phyloP scores from a whole-genome alignment of 2,113 vertebrate genomes.

The Lepus americanus region DNA sequence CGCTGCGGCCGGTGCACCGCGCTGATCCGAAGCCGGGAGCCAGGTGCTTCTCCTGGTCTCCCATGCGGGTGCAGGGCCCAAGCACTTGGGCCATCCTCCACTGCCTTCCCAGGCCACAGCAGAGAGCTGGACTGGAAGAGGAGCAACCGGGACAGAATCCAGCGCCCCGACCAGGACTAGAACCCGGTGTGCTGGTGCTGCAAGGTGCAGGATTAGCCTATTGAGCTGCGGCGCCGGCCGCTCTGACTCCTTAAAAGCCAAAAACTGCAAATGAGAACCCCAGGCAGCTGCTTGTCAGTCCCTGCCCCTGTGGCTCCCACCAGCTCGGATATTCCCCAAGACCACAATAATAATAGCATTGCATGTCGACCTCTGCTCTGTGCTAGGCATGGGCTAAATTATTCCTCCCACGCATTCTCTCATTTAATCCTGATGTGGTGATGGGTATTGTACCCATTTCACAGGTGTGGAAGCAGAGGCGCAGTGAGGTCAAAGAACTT shows the following conservation, averaged over 20 bases:
- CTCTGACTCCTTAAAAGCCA: not conserved
- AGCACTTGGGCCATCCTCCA: too few species aligned
- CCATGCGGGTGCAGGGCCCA: too few species aligned
- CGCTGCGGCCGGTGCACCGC: too few species aligned
- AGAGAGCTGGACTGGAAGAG: too few species aligned
- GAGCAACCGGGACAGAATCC: too few species aligned
- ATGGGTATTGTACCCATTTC: not conserved
- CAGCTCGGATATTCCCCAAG: not conserved
- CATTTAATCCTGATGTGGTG: not conserved
- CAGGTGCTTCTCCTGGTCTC: too few species aligned
- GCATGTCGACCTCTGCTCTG: not conserved
- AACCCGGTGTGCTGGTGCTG: too few species aligned
- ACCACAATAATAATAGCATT: not conserved
- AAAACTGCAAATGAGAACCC: not conserved
- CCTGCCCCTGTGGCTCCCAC: not conserved
- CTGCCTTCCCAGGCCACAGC: too few species aligned
- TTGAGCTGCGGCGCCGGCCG: too few species aligned
- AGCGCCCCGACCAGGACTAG: too few species aligned
- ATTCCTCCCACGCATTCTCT: not conserved
- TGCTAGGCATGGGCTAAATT: not conserved
- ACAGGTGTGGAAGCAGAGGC: not conserved
- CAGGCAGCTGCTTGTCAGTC: fast-evolving
- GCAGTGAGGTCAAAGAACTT: not conserved
- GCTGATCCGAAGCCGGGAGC: too few species aligned
- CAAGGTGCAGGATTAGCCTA: too few species aligned